Base-by-base conservation (phyloP, 2,888 invertebrate genomes). In the Agrotis exclamationis region DNA sequence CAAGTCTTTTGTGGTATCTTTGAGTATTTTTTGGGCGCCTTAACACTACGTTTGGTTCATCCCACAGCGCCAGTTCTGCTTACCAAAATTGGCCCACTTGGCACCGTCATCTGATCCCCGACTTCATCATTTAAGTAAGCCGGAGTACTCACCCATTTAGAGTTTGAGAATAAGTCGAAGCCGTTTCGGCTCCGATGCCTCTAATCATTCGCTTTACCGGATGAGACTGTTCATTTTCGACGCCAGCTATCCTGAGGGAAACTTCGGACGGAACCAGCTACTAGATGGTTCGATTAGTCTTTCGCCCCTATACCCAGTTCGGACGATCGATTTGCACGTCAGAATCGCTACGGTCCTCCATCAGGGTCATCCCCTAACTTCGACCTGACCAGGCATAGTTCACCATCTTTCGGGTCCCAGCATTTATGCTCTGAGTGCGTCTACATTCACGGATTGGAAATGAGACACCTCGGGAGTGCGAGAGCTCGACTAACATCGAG, bases 51-150 rank as follows among this genome's bases (percentile, higher is more conserved):
- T 97, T 97, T 96, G 97, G 97, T 97, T 97, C 97, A 97, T 97
- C 97, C 97, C 97, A 96, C 97, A 97, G 96, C 97, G 97, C 97
- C 97, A 97, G 97, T 97, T 97, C 97, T 97, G 97, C 97, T 97
- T 97, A 97, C 97, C 97, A 97, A 97, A 97, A 97, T 92, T 97
- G 97, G 97, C 97, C 97, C 97, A 97, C 97, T 97, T 95, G 97
- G 96, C 96, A 96, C 96, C 96, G 95, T 94, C 93, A 95, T 96
- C 94, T 92, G 90, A 91, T 89, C 93, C 93, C 93, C 93, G 94
- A 92, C 95, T 96, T 96, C 96, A 94, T 88, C 81, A 70, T 92
- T 96, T 91, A 93, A 97, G 96, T 93, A 97, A 97, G 96, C 95
- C 96, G 93, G 95, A 95, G 95, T 93, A 97, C 97, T 97, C 96